Evolutionary conservation across 2,888 invertebrate species (phyloP), one percentile per base, ranked within the genome.

Genomic region (Eilema sororculum): DNA sequence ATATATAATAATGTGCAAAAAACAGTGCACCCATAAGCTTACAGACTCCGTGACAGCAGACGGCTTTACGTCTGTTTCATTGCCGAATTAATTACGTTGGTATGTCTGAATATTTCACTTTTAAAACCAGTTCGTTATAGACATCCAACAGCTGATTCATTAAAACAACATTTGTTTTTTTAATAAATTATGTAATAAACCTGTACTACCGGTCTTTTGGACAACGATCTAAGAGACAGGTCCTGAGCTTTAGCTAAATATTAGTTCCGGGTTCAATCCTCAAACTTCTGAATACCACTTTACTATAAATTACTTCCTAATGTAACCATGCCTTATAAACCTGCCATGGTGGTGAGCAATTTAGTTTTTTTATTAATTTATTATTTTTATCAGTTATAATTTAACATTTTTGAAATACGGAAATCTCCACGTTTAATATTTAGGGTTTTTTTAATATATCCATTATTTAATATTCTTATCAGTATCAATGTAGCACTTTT

Each of bases 231-330:
- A n/a, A 46, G n/a, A n/a, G 6, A n/a, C n/a, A 52, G 52, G n/a
- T 46, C 12, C 52, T 52, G 20, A 20, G n/a, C 20, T n/a, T 46
- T 46, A 46, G 46, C 8, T 52, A n/a, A n/a, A 8, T 52, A 52
- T 20, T 46, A 52, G 52, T 52, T n/a, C 52, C 52, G 52, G 52
- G 52, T 52, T 52, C n/a, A 52, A 52, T n/a, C 9, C n/a, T n/a
- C n/a, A 52, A 52, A 52, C 52, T 52, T 52, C 52, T 46, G n/a
- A 52, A 52, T 52, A 52, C 52, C 52, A 52, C n/a, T 52, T 52
- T n/a, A n/a, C 20, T 46, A 8, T 46, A 52, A 52, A 52, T 52
- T n/a, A 20, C 52, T 52, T 52, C 52, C 52, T 52, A 52, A 52
- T 52, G 20, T 46, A 52, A n/a, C 52, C 52, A 52, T n/a, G n/a